phyloP scores from a whole-genome alignment of 2,888 invertebrate genomes.

The Beris morrisii region DNA sequence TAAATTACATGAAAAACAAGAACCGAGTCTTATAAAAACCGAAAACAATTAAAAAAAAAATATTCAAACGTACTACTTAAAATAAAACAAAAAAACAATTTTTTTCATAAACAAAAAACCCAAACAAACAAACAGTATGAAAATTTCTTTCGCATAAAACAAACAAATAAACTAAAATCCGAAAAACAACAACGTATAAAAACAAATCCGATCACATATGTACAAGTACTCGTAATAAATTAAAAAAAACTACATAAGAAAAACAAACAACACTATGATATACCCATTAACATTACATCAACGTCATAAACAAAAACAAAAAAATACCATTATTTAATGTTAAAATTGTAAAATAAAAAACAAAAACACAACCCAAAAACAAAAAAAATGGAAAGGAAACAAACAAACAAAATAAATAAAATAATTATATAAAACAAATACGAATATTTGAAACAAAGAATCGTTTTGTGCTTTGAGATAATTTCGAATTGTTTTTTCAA shows the following conservation, averaged over 20 bases:
- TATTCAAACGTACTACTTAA: slow-evolving; percentile 1
- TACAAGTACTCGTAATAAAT: too few species aligned
- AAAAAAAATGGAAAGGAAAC: slow-evolving; percentile 19
- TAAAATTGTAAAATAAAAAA: neutral
- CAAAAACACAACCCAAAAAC: too few species aligned
- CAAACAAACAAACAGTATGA: neutral
- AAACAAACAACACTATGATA: slow-evolving; percentile 20
- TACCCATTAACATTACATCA: neutral
- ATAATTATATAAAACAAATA: slow-evolving; percentile 11
- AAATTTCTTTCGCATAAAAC: slow-evolving; percentile 20
- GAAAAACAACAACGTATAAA: neutral
- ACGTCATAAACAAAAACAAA: neutral
- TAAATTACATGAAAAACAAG: slow-evolving; percentile 30
- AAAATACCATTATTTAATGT: neutral
- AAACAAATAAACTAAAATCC: slow-evolving; percentile 11
- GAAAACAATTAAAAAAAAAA: neutral
- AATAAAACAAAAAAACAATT: slow-evolving; percentile 1
- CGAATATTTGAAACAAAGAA: slow-evolving; percentile 19
- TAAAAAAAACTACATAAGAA: slow-evolving; percentile 1
- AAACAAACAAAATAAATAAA: slow-evolving; percentile 21
- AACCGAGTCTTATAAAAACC: slow-evolving; percentile 4
- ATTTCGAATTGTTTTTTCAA: slow-evolving; percentile 25
- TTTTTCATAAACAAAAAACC: neutral
- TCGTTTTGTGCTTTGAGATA: slow-evolving; percentile 33
- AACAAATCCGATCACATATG: too few species aligned